phyloP scores from a whole-genome alignment of 1,140 invertebrate genomes.

The Heliconius congener region DNA sequence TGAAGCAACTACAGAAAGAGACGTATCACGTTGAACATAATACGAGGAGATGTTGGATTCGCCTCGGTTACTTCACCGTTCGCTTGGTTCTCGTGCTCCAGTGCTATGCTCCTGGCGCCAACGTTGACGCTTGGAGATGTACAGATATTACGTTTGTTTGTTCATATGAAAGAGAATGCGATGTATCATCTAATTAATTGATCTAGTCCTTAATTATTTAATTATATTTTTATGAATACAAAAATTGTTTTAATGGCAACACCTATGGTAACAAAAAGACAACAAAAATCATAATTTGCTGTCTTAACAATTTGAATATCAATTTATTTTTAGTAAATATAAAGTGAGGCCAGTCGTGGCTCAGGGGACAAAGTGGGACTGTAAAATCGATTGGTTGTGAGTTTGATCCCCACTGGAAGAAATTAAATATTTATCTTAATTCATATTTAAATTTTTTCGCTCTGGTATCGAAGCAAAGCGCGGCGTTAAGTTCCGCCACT shows the following conservation, averaged over 20 bases:
- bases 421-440: too few relatives aligned
- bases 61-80: slow-evolving; percentile 64
- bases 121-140: slow-evolving; percentile 56
- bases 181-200: slow-evolving; percentile 62
- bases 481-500: too few relatives aligned
- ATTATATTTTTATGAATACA: slow-evolving; percentile 52
- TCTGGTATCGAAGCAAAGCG: too few relatives aligned
- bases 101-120: slow-evolving; percentile 50
- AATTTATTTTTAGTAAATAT: too few relatives aligned
- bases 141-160: slow-evolving; percentile 64
- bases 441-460: too few relatives aligned
- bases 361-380: neutral
- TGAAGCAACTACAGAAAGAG: slow-evolving; percentile 58
- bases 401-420: too few relatives aligned
- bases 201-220: slow-evolving; percentile 72
- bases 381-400: too few relatives aligned
- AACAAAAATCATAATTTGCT: too few relatives aligned
- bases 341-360: too few relatives aligned
- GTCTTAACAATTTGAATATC: too few relatives aligned
- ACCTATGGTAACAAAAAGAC: neutral
- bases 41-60: slow-evolving; percentile 61
- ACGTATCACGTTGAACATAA: slow-evolving; percentile 72
- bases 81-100: slow-evolving; percentile 48
- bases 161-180: slow-evolving; percentile 68
- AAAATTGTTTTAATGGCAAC: slow-evolving; percentile 43